A percentile compares a stretch with the other conserved stretches of the same genome.
These are phyloP conservation scores for Schizopygopsis malacanthus DNA, from an alignment of 2,797 vertebrate genomes.

Conservation along the genomic window DNA sequence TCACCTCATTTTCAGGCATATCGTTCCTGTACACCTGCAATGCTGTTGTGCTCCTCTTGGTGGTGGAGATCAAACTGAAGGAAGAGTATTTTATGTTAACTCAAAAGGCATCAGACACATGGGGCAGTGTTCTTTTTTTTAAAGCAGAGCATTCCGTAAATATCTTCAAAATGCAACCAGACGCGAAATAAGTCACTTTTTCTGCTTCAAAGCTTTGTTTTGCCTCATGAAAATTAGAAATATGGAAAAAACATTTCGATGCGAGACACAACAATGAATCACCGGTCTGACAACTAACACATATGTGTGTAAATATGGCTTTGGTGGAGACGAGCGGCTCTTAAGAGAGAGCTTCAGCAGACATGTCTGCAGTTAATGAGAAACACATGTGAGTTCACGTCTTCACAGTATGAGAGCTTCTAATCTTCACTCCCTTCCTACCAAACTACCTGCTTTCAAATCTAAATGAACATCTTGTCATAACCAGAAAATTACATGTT, in stretches of 20 bases:
- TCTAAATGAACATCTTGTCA: conserved; percentile 53
- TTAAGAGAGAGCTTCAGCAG: conserved; percentile 64
- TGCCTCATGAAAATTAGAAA: conserved; percentile 12
- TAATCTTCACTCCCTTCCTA: conserved; percentile 54
- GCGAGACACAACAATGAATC: conserved; percentile 24
- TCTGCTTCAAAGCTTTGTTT: conserved; percentile 30
- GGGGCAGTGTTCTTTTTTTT: conserved; percentile 30
- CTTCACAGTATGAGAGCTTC: conserved; percentile 51
- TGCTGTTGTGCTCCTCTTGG: conserved; percentile 91
- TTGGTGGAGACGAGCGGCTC: conserved; percentile 30
- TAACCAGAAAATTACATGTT: conserved; percentile 59
- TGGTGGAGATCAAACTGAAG: conserved; percentile 91
- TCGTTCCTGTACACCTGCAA: conserved; percentile 83
- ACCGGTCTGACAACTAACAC: conserved; percentile 48
- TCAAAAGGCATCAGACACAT: conserved; percentile 1
- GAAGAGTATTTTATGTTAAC: conserved; percentile 28
- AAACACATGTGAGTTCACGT: conserved; percentile 71
- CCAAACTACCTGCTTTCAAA: conserved; percentile 58
- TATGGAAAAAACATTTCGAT: conserved; percentile 30
- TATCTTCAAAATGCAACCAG: conserved; percentile 4
- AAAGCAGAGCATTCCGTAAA: conserved; percentile 39
- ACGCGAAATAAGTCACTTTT: background rate
- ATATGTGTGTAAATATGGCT: conserved; percentile 41
- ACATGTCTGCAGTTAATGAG: conserved; percentile 70
- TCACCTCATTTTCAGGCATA: conserved; percentile 89